Conservation (phyloP, 2,888 invertebrate genomes). For the Thyatira batis region DNA sequence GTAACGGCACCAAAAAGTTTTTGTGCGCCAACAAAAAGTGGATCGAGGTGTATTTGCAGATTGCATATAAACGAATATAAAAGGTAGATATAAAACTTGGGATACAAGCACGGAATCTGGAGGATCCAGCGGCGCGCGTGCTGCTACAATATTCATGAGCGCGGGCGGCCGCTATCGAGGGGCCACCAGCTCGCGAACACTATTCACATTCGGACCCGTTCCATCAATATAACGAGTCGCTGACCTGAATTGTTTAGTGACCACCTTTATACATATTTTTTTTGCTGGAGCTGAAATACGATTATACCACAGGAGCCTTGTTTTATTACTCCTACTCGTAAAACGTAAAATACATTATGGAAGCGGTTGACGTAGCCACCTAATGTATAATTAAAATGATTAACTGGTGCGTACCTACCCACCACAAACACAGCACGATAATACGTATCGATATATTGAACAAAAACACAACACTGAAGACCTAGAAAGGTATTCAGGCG, state of each 20-base stretch:
- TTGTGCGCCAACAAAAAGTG: slow-evolving; percentile 40
- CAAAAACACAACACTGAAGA: no score
- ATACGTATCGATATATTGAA: no score
- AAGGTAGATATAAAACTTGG: slow-evolving; percentile 47
- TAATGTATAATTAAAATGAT: background rate
- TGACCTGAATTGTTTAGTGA: slow-evolving; percentile 66
- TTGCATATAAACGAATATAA: slow-evolving; percentile 49
- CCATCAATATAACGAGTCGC: slow-evolving; percentile 67
- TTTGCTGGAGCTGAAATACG: background rate
- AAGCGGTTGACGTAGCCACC: no score
- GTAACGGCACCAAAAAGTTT: no score
- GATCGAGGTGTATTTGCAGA: slow-evolving; percentile 32
- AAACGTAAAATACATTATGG: background rate
- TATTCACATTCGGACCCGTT: slow-evolving; percentile 61
- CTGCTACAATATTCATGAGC: slow-evolving; percentile 71
- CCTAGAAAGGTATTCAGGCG: no score
- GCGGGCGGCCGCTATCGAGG: slow-evolving; percentile 39
- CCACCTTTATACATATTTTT: slow-evolving; percentile 48
- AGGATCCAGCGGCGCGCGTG: slow-evolving; percentile 55
- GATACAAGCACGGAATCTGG: slow-evolving; percentile 58
- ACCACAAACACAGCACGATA: no score
- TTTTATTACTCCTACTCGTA: slow-evolving; percentile 2
- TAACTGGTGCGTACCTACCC: no score
- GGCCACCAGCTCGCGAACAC: slow-evolving; percentile 44
- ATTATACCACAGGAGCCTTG: background rate